Evolutionary conservation across 2,797 vertebrate species (phyloP), one percentile per base, ranked within the genome.

Genomic region (Aplochiton taeniatus): DNA sequence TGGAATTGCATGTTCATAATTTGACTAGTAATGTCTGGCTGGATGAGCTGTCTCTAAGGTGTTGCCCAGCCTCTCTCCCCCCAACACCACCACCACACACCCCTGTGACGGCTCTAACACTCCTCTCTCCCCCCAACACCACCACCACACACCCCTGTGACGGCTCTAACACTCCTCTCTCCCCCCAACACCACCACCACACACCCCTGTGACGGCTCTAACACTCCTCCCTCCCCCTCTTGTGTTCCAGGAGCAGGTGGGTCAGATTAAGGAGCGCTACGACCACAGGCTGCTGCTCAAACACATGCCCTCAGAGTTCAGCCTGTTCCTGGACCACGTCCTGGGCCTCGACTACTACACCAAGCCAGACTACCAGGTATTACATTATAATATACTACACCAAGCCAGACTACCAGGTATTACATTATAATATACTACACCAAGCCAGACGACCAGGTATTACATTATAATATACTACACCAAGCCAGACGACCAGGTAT

Each of bases 281-380:
- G 97, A 98, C 74, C 96, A 98, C 73, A 89, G 94, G 69, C 94
- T 98, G 95, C 93, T 98, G 78, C 93, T 98, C 70, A 98, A 98
- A 88, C 96, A 98, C 85, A 98, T 98, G 96, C 96, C 96, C 44
- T 94, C 95, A 0, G 96, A 98, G 79, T 98, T 98, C 68, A 93
- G 94, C 55, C 85, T 95, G 77, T 98, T 98, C 87, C 90, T 98
- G 78, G 96, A 98, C 85, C 96, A 98, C 57, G 96, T 98, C 2
- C 92, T 95, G 82, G 92, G 91, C 79, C 91, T 98, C 43, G 96
- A 98, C 82, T 98, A 98, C 83, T 98, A 95, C 88, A 98, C 95
- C 79, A 97, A 97, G 90, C 96, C 96, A 0, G 96, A 98, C 83
- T 98, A 98, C 88, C 96, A 98, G 96, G 96, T 97, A 88, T 7